phyloP scores from a whole-genome alignment of 2,113 vertebrate genomes.

The Bujurquina vittata region DNA sequence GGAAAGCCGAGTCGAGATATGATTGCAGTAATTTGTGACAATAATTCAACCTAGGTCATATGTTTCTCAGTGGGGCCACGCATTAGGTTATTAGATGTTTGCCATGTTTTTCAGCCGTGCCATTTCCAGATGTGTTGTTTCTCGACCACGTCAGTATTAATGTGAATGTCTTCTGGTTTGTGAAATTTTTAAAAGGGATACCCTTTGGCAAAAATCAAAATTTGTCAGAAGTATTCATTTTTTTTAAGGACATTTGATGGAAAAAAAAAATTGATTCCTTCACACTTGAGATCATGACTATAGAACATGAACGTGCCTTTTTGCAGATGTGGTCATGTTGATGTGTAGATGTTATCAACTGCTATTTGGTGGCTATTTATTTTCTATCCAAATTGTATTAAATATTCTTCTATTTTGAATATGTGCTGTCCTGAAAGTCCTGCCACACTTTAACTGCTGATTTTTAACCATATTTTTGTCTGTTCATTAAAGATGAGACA shows the following conservation, averaged over 20 bases:
- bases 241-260: not conserved
- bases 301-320: constrained; percentile 40
- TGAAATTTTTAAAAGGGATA: constrained; percentile 63
- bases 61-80: constrained; percentile 68
- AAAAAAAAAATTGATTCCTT: constrained; percentile 8
- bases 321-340: constrained; percentile 15
- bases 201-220: constrained; percentile 64
- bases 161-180: constrained; percentile 80
- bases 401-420: constrained; percentile 26
- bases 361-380: constrained; percentile 13
- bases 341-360: constrained; percentile 22
- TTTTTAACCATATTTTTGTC: constrained; percentile 24
- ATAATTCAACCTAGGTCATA: constrained; percentile 66
- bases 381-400: constrained; percentile 31
- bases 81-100: constrained; percentile 68
- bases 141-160: constrained; percentile 77
- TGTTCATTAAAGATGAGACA: constrained; percentile 18
- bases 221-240: constrained; percentile 65
- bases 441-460: constrained; percentile 54
- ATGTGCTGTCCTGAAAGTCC: constrained; percentile 36
- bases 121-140: constrained; percentile 67
- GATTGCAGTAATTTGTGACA: constrained; percentile 67
- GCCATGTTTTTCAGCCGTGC: constrained; percentile 56
- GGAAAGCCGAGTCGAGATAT: constrained; percentile 60
- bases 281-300: constrained; percentile 4